Percentiles rank a stretch among this genome's conserved stretches.
phyloP scores from a whole-genome alignment of 2,888 invertebrate species.

The Aricia artaxerxes region DNA sequence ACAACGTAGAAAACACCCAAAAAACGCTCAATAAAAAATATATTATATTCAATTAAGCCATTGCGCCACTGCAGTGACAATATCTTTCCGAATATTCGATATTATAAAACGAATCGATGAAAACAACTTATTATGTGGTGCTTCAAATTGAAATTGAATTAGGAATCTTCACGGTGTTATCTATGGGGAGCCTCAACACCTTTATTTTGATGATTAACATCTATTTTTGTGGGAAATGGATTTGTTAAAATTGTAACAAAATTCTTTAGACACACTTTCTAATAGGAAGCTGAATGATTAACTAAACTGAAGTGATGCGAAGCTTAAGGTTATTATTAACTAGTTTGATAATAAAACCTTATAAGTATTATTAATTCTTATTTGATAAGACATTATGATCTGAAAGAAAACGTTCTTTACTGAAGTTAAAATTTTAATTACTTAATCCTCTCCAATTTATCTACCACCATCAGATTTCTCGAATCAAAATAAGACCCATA shows the following conservation, averaged over 20 bases:
- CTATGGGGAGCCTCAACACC: conserved; percentile 70
- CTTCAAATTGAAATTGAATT: conserved; percentile 77
- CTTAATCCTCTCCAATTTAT: background rate
- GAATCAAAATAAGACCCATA: conserved; percentile 21
- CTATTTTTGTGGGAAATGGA: conserved; percentile 67
- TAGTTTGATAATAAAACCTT: background rate
- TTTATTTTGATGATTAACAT: conserved; percentile 69
- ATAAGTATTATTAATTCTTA: background rate
- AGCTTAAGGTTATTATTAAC: background rate
- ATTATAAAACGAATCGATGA: conserved; percentile 67
- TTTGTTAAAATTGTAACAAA: conserved; percentile 40
- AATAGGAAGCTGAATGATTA: background rate
- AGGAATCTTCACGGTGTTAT: conserved; percentile 70
- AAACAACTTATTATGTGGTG: conserved; percentile 65
- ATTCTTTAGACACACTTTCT: background rate
- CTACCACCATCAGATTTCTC: background rate
- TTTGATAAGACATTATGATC: background rate
- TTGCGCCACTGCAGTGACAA: conserved; percentile 59
- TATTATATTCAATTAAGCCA: conserved; percentile 75
- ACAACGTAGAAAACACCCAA: conserved; percentile 49
- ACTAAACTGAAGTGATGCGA: background rate
- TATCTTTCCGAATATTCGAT: conserved; percentile 59
- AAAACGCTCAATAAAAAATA: conserved; percentile 57
- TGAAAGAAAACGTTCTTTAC: background rate
- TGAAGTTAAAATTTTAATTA: background rate